Percentiles rank a stretch among this genome's conserved stretches.
These are phyloP conservation scores for Nasonia oneida DNA, from an alignment of 2,888 invertebrate genomes.

Conservation along the genomic window DNA sequence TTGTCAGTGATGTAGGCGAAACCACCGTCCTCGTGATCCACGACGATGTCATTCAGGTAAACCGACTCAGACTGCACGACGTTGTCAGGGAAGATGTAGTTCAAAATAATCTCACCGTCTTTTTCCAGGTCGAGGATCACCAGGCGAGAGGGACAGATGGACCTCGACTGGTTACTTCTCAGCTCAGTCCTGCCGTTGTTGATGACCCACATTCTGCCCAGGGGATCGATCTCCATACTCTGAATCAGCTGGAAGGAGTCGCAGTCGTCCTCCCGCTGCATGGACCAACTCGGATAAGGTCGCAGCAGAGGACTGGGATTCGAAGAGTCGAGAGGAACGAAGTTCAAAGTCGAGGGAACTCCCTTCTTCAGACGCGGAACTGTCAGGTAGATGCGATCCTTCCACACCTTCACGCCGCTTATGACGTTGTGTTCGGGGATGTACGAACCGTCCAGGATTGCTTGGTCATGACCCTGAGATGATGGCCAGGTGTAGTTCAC, in stretches of 20 bases:
- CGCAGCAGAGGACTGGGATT: slow-evolving; percentile 76
- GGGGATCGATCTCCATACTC: slow-evolving; percentile 86
- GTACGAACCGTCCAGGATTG: slow-evolving; percentile 82
- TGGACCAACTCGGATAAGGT: slow-evolving; percentile 87
- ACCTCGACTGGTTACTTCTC: slow-evolving; percentile 77
- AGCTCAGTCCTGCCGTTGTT: slow-evolving; percentile 84
- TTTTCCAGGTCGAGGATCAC: slow-evolving; percentile 82
- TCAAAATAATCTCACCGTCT: slow-evolving; percentile 79
- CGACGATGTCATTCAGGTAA: slow-evolving; percentile 86
- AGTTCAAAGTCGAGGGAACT: not conserved
- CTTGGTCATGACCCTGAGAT: slow-evolving; percentile 81
- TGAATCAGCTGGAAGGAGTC: slow-evolving; percentile 87
- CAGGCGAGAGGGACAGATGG: slow-evolving; percentile 82
- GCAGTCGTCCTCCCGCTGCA: slow-evolving; percentile 85
- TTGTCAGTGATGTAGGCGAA: slow-evolving; percentile 88
- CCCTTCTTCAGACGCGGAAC: slow-evolving; percentile 85
- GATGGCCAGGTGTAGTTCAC: slow-evolving; percentile 86
- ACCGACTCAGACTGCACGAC: slow-evolving; percentile 82
- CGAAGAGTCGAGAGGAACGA: not conserved
- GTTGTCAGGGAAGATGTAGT: slow-evolving; percentile 83
- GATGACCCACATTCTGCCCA: slow-evolving; percentile 82
- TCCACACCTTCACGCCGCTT: slow-evolving; percentile 85
- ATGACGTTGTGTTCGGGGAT: slow-evolving; percentile 86
- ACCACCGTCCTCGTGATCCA: slow-evolving; percentile 85
- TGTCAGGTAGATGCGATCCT: slow-evolving; percentile 84